Evolutionary conservation across 2,888 invertebrate genomes (phyloP).

Genomic region (Apeira syringaria): DNA sequence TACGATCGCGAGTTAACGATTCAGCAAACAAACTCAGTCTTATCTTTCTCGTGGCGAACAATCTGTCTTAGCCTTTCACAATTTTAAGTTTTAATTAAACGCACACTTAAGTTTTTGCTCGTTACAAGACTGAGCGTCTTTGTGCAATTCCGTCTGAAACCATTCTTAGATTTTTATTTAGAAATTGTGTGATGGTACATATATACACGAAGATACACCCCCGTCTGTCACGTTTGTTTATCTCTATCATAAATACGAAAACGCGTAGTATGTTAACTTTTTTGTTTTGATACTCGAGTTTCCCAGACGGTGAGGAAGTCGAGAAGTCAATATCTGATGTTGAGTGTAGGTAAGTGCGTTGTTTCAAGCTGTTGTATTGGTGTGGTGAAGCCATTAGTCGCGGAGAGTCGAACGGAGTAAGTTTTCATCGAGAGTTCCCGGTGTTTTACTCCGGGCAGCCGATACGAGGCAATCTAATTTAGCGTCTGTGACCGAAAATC

Average conservation of each 20-base stretch:
- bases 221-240: slow-evolving; percentile 27
- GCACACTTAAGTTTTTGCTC: slow-evolving; percentile 39
- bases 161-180: slow-evolving; percentile 5
- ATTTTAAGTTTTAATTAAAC: slow-evolving; percentile 49
- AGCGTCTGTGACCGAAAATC: slow-evolving; percentile 57
- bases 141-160: slow-evolving; percentile 18
- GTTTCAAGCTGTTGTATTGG: slow-evolving; percentile 11
- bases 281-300: slow-evolving; percentile 5
- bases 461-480: slow-evolving; percentile 68
- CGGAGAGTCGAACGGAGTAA: slow-evolving; percentile 36
- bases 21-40: slow-evolving; percentile 36
- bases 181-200: slow-evolving; percentile 4
- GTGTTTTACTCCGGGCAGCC: slow-evolving; percentile 51
- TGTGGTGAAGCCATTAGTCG: slow-evolving; percentile 35
- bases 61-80: slow-evolving; percentile 32
- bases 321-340: slow-evolving; percentile 22
- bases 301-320: slow-evolving; percentile 23
- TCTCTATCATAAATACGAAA: slow-evolving; percentile 28
- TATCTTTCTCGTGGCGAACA: slow-evolving; percentile 27
- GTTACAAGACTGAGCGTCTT: slow-evolving; percentile 14
- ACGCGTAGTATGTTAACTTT: slow-evolving; percentile 24
- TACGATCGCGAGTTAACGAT: slow-evolving; percentile 5
- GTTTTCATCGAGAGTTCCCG: slow-evolving; percentile 52
- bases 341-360: slow-evolving; percentile 20
- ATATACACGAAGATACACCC: slow-evolving; percentile 10